phyloP scores from a whole-genome alignment of 2,888 invertebrate species.

The Apodemia mormo region DNA sequence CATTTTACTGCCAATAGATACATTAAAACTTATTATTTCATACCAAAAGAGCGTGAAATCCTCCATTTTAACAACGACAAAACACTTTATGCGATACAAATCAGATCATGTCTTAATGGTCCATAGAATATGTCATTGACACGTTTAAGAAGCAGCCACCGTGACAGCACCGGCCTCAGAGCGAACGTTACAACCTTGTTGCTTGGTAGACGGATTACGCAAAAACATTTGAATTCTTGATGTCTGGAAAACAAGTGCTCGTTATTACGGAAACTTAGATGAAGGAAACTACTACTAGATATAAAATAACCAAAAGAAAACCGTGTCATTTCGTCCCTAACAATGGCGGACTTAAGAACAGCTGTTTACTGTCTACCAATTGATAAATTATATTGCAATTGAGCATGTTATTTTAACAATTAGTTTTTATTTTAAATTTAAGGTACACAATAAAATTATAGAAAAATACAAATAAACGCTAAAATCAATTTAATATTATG shows the following conservation, averaged over 20 bases:
- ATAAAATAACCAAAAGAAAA: no score
- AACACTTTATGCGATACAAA: conserved; percentile 1
- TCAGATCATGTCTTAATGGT: conserved; percentile 8
- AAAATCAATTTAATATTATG: no score
- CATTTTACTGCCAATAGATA: no score
- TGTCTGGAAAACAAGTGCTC: neutral
- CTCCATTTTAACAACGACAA: neutral
- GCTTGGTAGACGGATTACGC: neutral
- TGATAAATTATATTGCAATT: no score
- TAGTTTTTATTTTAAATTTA: no score
- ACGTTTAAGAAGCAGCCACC: conserved; percentile 14
- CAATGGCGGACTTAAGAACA: no score
- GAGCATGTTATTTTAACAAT: no score
- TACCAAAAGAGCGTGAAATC: neutral
- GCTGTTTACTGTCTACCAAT: no score
- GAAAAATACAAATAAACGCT: no score
- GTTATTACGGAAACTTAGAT: neutral
- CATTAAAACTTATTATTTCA: neutral
- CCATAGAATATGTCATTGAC: conserved; percentile 23
- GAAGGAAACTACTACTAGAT: no score
- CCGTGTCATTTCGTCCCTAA: no score
- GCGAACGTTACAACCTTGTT: conserved; percentile 8
- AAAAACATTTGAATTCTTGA: conserved; percentile 1
- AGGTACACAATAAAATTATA: no score
- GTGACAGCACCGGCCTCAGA: conserved; percentile 10